Conservation (phyloP, 2,888 invertebrate species). For the Linnaemya tessellans region DNA sequence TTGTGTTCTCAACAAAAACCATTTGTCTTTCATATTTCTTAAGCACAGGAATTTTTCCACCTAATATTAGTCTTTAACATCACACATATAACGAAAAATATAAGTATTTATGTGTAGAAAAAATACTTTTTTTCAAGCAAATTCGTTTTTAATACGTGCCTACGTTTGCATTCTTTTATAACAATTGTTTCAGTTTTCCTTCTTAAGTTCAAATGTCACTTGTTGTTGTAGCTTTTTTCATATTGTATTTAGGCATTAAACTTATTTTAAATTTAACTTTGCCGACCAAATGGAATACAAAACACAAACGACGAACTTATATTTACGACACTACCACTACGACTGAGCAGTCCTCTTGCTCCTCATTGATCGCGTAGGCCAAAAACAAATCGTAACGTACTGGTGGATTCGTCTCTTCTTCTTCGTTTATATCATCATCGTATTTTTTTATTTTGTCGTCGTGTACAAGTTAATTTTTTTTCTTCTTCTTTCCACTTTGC, state of each 20-base stretch:
- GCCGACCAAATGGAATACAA: neutral
- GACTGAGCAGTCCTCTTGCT: conserved; percentile 77
- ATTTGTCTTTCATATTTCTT: neutral
- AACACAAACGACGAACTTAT: conserved; percentile 72
- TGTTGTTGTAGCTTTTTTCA: neutral
- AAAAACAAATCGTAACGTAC: conserved; percentile 67
- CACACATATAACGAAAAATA: too few species aligned
- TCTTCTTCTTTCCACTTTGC: conserved; percentile 59
- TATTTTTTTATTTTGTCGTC: conserved; percentile 66
- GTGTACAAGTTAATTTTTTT: conserved; percentile 64
- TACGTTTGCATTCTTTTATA: neutral
- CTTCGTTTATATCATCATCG: conserved; percentile 44
- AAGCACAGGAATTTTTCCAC: conserved; percentile 6
- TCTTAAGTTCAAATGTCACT: conserved; percentile 47
- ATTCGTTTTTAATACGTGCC: neutral
- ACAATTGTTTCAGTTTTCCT: conserved; percentile 11
- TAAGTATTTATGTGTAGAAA: neutral
- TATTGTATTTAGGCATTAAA: neutral
- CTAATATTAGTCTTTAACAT: neutral
- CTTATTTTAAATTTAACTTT: conserved; percentile 14
- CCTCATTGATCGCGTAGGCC: conserved; percentile 72
- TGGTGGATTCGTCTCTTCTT: conserved; percentile 64
- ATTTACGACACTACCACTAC: conserved; percentile 78
- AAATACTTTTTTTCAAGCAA: neutral
- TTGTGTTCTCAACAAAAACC: conserved; percentile 8